Conservation (phyloP, 2,797 vertebrate genomes). For the Allobates femoralis region DNA sequence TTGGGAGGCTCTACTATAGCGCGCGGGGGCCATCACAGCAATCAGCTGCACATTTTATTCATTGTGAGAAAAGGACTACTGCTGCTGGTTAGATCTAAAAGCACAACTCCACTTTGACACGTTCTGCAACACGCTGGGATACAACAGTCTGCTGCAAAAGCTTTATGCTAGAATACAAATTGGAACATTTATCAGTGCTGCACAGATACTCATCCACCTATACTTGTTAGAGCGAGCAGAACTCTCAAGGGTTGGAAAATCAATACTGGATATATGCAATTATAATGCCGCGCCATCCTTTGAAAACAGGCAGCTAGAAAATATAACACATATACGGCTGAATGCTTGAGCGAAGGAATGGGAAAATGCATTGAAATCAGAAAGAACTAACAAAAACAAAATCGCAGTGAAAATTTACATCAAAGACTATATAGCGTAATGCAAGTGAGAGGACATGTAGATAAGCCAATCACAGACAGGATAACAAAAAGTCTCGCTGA, state of each 20-base stretch:
- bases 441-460: background rate
- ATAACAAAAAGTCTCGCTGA: background rate
- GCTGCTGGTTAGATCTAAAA: slow-evolving; percentile 15
- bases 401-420: background rate
- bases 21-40: background rate
- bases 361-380: background rate
- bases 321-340: background rate
- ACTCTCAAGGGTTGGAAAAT: slow-evolving; percentile 27
- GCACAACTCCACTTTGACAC: slow-evolving; percentile 35
- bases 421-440: background rate
- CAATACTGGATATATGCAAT: slow-evolving; percentile 36
- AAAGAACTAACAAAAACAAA: background rate
- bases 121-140: slow-evolving; percentile 1
- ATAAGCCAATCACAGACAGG: background rate
- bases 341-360: background rate
- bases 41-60: slow-evolving; percentile 23
- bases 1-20: background rate
- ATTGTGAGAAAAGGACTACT: background rate
- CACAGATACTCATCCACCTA: slow-evolving; percentile 20
- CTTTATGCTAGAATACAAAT: slow-evolving; percentile 45
- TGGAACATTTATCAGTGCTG: slow-evolving; percentile 31
- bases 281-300: background rate
- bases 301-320: background rate
- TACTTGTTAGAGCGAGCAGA: slow-evolving; percentile 1
- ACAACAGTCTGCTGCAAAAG: slow-evolving; percentile 12